Base-by-base conservation (phyloP, 2,797 vertebrate genomes). In the Lycodopsis pacificus region DNA sequence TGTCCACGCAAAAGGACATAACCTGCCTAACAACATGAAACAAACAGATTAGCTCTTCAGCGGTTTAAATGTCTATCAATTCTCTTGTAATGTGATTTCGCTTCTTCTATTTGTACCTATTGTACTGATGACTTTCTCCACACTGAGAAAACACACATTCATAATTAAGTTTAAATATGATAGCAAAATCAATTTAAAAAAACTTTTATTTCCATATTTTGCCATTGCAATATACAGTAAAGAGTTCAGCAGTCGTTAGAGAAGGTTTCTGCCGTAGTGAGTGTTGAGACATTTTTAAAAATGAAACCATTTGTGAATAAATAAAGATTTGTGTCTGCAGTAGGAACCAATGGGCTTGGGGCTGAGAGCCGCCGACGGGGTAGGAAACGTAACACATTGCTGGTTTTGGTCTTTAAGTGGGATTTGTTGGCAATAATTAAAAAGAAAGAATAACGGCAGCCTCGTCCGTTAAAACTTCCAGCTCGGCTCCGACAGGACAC, bases 91-190 rank as follows among this genome's bases (percentile, higher is more conserved):
- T 59, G 36, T 13, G 34, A 38, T 22, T 38, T n/a, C 5, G 14
- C 20, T 20, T 7, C 12, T 7, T 6, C 44, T 9, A n/a, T 49
- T n/a, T 49, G 46, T 20, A 48, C 7, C 19, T 20, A 48, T 48
- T 38, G 57, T 59, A 32, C 34, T 2, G 7, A n/a, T 59, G 27
- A 9, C 32, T 20, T 7, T 13, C 57, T 38, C 34, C 57, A 59
- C 57, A 59, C 34, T 22, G 30, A 48, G 20, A 38, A 38, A 38
- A 58, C 56, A 58, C 19, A 38, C 57, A n/a, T 38, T 13, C 0
- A 61, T 38, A 61, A 61, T 61, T 67, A 10, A 27, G 42, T 40
- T 36, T 49, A 49, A 54, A 40, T 53, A 72, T 20, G 17, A 53
- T 62, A 22, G 20, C 3, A 4, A 22, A 38, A 61, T 51, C 17